Evolutionary conservation across 1,140 invertebrate genomes (phyloP).

Genomic region (Macrocentrus cingulum): DNA sequence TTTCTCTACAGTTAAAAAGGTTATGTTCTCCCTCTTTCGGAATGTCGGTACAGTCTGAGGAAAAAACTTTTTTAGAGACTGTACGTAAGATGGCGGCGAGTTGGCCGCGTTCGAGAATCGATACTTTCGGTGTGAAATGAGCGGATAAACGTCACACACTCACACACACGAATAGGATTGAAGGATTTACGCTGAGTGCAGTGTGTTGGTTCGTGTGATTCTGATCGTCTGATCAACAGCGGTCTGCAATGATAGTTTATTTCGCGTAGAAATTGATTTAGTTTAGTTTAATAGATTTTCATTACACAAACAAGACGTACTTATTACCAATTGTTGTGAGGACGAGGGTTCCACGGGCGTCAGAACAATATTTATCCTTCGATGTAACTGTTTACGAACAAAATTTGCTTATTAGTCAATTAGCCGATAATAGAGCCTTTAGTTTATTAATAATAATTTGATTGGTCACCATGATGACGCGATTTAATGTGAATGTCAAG

Average conservation of each 20-base stretch:
- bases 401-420: slow-evolving; percentile 11
- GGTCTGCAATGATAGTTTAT: background rate
- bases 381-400: slow-evolving; percentile 21
- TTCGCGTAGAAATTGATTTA: slow-evolving; percentile 6
- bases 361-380: slow-evolving; percentile 1
- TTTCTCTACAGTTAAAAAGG: background rate
- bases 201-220: too few relatives aligned
- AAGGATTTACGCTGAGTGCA: too few relatives aligned
- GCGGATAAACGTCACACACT: too few relatives aligned
- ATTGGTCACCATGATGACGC: slow-evolving; percentile 27
- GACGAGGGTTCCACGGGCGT: background rate
- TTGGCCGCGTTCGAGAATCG: too few relatives aligned
- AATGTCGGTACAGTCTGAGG: too few relatives aligned
- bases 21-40: background rate
- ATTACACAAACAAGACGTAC: background rate
- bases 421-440: slow-evolving; percentile 14
- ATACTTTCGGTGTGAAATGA: too few relatives aligned
- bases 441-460: slow-evolving; percentile 1
- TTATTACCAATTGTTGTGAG: background rate
- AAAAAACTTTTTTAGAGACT: too few relatives aligned
- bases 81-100: too few relatives aligned
- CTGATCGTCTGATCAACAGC: too few relatives aligned
- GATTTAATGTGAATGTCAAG: slow-evolving; percentile 64
- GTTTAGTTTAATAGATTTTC: too few relatives aligned
- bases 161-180: too few relatives aligned